phyloP scores from a whole-genome alignment of 2,888 invertebrate species.

The Siphlonurus alternatus region DNA sequence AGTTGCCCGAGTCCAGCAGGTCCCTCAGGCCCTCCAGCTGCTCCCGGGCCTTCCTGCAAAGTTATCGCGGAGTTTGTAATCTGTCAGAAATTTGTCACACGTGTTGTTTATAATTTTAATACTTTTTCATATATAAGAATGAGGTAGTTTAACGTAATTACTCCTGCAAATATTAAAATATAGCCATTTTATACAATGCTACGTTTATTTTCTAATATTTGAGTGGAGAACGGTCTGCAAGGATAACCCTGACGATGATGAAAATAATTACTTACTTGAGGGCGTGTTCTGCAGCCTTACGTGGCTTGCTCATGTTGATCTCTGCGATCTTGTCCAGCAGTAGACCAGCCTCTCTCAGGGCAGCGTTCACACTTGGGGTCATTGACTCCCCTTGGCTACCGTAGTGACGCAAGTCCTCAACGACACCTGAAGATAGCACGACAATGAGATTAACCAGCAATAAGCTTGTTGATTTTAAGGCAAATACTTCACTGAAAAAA shows the following conservation, averaged over 20 bases:
- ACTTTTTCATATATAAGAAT: too few relatives aligned
- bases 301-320: not conserved
- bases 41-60: not conserved
- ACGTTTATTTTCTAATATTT: too few relatives aligned
- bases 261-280: slow-evolving; percentile 11
- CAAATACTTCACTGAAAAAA: not conserved
- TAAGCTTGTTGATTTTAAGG: not conserved
- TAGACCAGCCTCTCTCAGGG: slow-evolving; percentile 24
- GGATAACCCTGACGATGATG: too few relatives aligned
- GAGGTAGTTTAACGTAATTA: too few relatives aligned
- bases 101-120: not conserved
- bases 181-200: too few relatives aligned
- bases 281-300: slow-evolving; percentile 10
- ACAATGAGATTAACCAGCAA: too few relatives aligned
- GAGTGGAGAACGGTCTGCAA: too few relatives aligned
- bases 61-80: too few relatives aligned
- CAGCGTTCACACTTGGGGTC: slow-evolving; percentile 20
- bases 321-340: slow-evolving; percentile 20
- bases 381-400: slow-evolving; percentile 17
- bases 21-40: not conserved
- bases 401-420: slow-evolving; percentile 19
- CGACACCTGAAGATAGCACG: slow-evolving; percentile 17
- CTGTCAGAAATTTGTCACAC: too few relatives aligned
- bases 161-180: too few relatives aligned
- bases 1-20: not conserved